Conservation (phyloP, 2,113 vertebrate genomes). For the Narcine bancroftii region DNA sequence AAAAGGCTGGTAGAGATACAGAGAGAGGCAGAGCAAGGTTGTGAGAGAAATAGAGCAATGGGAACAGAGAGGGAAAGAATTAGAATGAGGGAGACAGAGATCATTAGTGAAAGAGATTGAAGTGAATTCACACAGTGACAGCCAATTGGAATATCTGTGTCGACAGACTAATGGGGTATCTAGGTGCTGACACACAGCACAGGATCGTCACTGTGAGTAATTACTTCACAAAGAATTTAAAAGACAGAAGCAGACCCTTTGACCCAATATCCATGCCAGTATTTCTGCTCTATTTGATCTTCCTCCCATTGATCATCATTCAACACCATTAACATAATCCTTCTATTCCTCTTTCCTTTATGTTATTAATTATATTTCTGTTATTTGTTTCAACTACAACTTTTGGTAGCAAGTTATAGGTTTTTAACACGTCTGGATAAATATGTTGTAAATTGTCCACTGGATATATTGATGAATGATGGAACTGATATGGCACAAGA, state of each 20-base stretch:
- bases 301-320: not conserved
- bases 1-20: not conserved
- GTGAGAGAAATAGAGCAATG: not conserved
- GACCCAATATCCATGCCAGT: not conserved
- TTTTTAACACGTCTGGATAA: not conserved
- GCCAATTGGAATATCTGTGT: no score
- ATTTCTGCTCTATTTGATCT: no score
- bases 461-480: not conserved
- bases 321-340: not conserved
- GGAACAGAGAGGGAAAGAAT: no score
- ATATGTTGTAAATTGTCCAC: not conserved
- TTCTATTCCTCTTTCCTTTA: not conserved
- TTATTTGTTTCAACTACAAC: not conserved
- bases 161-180: not conserved
- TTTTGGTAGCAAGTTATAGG: not conserved
- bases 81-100: no score
- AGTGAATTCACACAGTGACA: no score
- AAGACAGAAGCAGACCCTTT: not conserved
- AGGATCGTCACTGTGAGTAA: not conserved
- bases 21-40: not conserved
- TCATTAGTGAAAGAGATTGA: no score
- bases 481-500: no score
- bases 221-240: not conserved
- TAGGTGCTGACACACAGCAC: not conserved
- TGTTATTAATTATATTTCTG: not conserved